Percentiles rank a stretch among this genome's conserved stretches.
These are phyloP conservation scores for Todiramphus saurophagus DNA, from an alignment of 2,113 vertebrate genomes.

Conservation along the genomic window DNA sequence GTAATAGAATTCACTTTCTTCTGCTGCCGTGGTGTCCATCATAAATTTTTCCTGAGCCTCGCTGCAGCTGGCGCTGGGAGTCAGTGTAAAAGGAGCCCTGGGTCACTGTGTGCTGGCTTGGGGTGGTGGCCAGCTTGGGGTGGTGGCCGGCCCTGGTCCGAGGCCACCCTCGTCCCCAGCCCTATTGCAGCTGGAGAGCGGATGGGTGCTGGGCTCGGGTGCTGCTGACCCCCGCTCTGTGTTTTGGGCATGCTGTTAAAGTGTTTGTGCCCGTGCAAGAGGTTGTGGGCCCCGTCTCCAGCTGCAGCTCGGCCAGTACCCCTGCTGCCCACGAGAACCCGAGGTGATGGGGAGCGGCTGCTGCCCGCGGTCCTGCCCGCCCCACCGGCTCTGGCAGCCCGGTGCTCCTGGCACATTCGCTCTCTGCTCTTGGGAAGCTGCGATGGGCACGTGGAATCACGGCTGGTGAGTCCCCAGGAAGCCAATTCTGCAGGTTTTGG, in stretches of 20 bases:
- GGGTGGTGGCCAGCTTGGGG: not conserved
- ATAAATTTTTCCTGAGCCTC: constrained; percentile 13
- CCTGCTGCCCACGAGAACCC: not conserved
- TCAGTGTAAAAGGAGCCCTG: not conserved
- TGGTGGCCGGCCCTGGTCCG: rapidly evolving
- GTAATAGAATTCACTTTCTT: constrained; percentile 32
- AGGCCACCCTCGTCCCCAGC: rapidly evolving
- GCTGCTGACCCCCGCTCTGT: rapidly evolving
- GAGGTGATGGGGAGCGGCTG: constrained; percentile 9
- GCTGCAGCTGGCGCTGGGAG: constrained; percentile 50
- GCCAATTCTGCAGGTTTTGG: not conserved
- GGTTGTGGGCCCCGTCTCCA: not conserved
- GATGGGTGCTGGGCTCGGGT: not conserved
- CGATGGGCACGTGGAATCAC: rapidly evolving
- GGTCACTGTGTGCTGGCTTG: not conserved
- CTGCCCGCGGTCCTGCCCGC: not conserved
- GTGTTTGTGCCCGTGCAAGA: rapidly evolving
- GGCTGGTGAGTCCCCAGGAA: not conserved
- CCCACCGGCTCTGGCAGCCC: not conserved
- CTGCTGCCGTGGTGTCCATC: not conserved
- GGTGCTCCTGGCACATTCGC: rapidly evolving
- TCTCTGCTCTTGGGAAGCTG: rapidly evolving
- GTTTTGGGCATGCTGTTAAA: not conserved
- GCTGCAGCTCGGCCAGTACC: not conserved
- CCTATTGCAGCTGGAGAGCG: rapidly evolving